Conservation (phyloP, 2,797 vertebrate species). For the Ctenosaura bakeri region DNA sequence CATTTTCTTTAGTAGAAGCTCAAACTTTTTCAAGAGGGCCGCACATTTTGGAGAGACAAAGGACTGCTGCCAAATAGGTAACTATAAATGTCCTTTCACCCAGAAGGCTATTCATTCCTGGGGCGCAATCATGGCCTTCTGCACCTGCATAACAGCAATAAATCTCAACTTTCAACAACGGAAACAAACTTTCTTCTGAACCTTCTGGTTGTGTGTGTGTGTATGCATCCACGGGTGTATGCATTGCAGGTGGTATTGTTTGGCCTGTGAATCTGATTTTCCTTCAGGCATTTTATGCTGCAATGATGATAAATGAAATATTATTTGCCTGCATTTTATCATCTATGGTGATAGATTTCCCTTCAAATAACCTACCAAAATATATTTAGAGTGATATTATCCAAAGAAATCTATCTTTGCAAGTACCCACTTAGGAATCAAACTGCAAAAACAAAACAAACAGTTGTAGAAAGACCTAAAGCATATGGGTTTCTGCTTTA, state of each 20-base stretch:
- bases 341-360: neutral
- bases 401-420: neutral
- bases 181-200: slow-evolving; percentile 13
- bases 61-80: neutral
- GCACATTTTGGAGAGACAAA: too few relatives aligned
- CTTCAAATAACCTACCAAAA: neutral
- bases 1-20: neutral
- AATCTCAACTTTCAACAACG: neutral
- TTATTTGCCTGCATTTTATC: neutral
- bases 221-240: neutral
- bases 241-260: neutral
- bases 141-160: neutral
- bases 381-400: neutral
- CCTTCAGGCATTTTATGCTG: neutral
- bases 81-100: neutral
- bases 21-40: neutral
- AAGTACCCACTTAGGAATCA: neutral
- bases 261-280: neutral
- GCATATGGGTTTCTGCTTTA: neutral
- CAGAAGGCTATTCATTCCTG: slow-evolving; percentile 1
- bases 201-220: neutral
- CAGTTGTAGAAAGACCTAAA: neutral
- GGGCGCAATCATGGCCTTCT: neutral
- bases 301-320: neutral
- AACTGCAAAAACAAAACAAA: neutral